Evolutionary conservation across 1,140 invertebrate genomes (phyloP), one percentile per base, ranked within the genome.

Genomic region (Papilio dardanus): DNA sequence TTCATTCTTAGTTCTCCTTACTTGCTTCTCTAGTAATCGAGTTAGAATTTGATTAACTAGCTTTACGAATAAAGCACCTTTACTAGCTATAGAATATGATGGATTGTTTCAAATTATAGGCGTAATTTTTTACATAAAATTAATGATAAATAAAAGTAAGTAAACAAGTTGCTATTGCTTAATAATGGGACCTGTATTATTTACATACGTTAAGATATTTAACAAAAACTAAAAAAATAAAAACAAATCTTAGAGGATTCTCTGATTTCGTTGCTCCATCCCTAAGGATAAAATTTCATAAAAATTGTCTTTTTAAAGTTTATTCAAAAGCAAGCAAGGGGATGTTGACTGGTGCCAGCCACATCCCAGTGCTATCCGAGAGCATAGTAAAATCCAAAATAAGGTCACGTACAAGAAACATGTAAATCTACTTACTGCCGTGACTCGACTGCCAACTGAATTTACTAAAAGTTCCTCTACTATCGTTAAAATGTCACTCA

Each of bases 391-490:
- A 89, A 90, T 90, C 88, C 81, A 82, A 87, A 89, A 92, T 89
- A 88, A 78, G 84, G 84, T 92, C 90, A 92, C 90, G 90, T 90
- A 81, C 87, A 76, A 40, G 71, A 78, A 79, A 92, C 90, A 92
- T 90, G 90, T 92, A 92, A 92, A 92, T 92, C 88, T 90, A 92
- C 90, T 92, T 88, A 90, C 79, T 71, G 71, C 78, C 87, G 86
- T 88, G 88, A 77, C 74, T 58, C 68, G 88, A 85, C 83, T 90
- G 67, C 81, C 77, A 84, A 90, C 81, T 77, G 79, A 83, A 79
- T 84, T 83, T 83, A 83, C 83, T 86, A 86, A 79, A 84, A 85
- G 74, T 82, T 85, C 50, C 79, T 71, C 75, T 69, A 73, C 78
- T 82, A 81, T 83, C 77, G 77, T 76, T 81, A 81, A 77, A 77